Evolutionary conservation across 2,888 invertebrate genomes (phyloP), one percentile per base, ranked within the genome.

Genomic region (Ennomos fuscantarius): DNA sequence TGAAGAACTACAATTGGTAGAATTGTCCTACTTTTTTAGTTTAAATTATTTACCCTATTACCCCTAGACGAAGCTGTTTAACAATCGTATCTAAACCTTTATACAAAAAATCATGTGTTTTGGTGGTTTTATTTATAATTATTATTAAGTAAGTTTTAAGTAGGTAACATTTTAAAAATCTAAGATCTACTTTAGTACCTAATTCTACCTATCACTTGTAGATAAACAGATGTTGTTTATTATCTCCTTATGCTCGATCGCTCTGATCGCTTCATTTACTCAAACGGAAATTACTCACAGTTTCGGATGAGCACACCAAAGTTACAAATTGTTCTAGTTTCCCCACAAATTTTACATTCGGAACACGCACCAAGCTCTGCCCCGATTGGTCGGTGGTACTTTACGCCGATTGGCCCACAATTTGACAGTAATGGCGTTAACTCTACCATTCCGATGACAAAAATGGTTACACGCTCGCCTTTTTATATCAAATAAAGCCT

Each of bases 371-470:
- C 67, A 70, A 70, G 70, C 73, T 59, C 60, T 62, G 56, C 76
- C 54, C 73, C 80, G 79, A 92, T 92, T 91, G 92, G 91, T 82
- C 73, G 78, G 78, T 69, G 74, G 73, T 75, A 69, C 78, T 76
- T 62, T 70, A 59, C 76, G 73, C 81, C 82, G 88, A 92, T 92
- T 92, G 92, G 92, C 91, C 72, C 67, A 83, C 87, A 86, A 85
- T 88, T 89, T 90, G 89, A 90, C 89, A 91, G 85, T 89, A 90
- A 92, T 92, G 91, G 91, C 90, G 92, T 92, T 90, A 90, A 87
- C 83, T 84, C 76, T 62, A 76, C 68, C 62, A 65, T 55, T 50
- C 53, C 53, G 44, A 51, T 36, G 49, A 55, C 63, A 8, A 78
- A 79, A 44, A 69, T 55, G 50, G 36, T 55, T 52, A 39, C 9